Evolutionary conservation across 2,888 invertebrate genomes (phyloP).

Genomic region (Acrobasis suavella): DNA sequence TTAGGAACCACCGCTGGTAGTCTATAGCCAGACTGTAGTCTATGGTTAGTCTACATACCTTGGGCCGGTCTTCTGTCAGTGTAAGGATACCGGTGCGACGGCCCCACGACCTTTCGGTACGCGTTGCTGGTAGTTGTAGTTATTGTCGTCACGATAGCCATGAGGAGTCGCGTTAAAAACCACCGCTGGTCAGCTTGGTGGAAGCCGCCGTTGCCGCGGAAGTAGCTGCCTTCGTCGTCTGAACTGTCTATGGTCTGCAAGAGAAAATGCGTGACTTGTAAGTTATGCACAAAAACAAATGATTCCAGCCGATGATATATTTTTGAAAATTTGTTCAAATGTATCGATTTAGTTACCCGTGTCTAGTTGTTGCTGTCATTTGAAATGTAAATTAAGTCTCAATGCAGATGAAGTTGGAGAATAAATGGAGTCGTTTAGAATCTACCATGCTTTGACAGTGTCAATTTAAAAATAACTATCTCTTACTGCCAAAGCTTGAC

Average conservation of each 20-base stretch:
- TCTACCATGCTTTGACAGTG: too few species aligned
- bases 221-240: conserved; percentile 62
- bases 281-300: too few species aligned
- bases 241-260: conserved; percentile 66
- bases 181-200: conserved; percentile 53
- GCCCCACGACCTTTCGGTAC: conserved; percentile 60
- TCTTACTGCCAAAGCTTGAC: too few species aligned
- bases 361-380: too few species aligned
- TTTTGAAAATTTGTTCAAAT: too few species aligned
- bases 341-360: too few species aligned
- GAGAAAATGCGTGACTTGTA: background rate
- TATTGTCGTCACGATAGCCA: conserved; percentile 53
- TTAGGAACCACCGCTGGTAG: conserved; percentile 70
- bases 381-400: too few species aligned
- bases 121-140: conserved; percentile 47
- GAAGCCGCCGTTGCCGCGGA: conserved; percentile 46
- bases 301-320: too few species aligned
- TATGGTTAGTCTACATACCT: conserved; percentile 40
- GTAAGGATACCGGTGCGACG: conserved; percentile 67
- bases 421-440: too few species aligned
- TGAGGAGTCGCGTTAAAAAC: conserved; percentile 64
- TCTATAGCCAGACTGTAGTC: background rate
- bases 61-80: conserved; percentile 59
- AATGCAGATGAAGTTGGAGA: too few species aligned
- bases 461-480: too few species aligned